A percentile compares a stretch with the other conserved stretches of the same genome.
Evolutionary conservation across 2,797 vertebrate species (phyloP).

Genomic region (Varecia variegata): DNA sequence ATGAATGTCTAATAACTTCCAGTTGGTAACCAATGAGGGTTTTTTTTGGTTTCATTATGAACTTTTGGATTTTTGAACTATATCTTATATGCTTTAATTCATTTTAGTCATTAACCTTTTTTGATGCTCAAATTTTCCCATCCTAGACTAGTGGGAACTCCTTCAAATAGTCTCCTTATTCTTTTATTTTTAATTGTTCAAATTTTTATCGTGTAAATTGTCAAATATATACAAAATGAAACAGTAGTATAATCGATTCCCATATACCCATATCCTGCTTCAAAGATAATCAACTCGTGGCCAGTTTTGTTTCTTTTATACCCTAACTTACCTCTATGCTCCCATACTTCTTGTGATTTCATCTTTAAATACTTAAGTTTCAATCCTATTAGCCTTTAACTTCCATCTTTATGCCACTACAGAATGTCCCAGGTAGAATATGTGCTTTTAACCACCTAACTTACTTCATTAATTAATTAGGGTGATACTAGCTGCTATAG

Average conservation of each 20-base stretch:
- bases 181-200: conserved; percentile 29
- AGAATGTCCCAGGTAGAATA: neutral
- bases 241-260: neutral
- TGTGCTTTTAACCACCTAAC: neutral
- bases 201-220: neutral
- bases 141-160: neutral
- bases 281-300: neutral
- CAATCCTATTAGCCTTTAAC: neutral
- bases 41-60: neutral
- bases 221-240: neutral
- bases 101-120: conserved; percentile 17
- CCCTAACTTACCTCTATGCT: neutral
- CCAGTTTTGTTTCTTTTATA: neutral
- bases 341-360: neutral
- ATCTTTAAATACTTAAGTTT: neutral
- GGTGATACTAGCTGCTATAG: neutral
- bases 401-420: neutral
- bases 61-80: neutral
- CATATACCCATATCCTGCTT: neutral
- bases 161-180: neutral
- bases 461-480: neutral
- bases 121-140: neutral
- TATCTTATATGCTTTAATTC: neutral
- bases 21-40: neutral
- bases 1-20: neutral